Evolutionary conservation across 2,797 vertebrate species (phyloP).

Genomic region (Sorex maritimensis): DNA sequence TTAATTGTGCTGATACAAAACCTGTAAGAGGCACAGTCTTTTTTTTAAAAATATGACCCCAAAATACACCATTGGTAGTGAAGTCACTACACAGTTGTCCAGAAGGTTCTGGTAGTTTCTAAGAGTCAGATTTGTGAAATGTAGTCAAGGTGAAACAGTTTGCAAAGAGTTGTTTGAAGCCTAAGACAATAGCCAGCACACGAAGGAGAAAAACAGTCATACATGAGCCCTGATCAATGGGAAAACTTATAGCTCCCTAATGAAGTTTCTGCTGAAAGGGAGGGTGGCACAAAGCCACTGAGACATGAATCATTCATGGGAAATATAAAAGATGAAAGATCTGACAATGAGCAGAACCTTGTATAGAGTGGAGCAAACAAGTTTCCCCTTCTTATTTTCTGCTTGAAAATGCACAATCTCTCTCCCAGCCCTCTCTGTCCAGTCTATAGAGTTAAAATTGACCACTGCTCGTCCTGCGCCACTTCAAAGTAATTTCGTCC

Average conservation of each 20-base stretch:
- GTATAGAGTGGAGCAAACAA: slow-evolving; percentile 96
- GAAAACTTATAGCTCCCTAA: slow-evolving; percentile 95
- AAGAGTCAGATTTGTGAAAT: slow-evolving; percentile 88
- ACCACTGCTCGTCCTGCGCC: slow-evolving; percentile 95
- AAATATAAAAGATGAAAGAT: slow-evolving; percentile 98
- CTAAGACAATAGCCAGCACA: slow-evolving; percentile 91
- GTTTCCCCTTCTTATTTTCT: slow-evolving; percentile 95
- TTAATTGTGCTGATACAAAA: not conserved
- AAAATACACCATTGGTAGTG: slow-evolving; percentile 71
- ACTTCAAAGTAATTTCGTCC: slow-evolving; percentile 97
- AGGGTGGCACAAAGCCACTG: slow-evolving; percentile 93
- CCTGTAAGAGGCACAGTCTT: slow-evolving; percentile 68
- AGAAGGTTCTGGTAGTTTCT: slow-evolving; percentile 83
- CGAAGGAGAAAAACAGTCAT: slow-evolving; percentile 91
- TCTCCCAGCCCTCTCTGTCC: slow-evolving; percentile 94
- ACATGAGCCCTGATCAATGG: slow-evolving; percentile 93
- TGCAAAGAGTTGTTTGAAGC: slow-evolving; percentile 90
- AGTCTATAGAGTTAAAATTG: slow-evolving; percentile 95
- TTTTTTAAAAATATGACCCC: no score
- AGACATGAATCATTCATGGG: slow-evolving; percentile 98
- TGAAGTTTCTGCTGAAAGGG: slow-evolving; percentile 94
- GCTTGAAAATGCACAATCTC: slow-evolving; percentile 93
- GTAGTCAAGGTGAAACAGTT: slow-evolving; percentile 90
- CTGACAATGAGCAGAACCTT: slow-evolving; percentile 96
- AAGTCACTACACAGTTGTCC: slow-evolving; percentile 88